These are phyloP conservation scores for Elanus axillaris DNA, from an alignment of 2,113 vertebrate genomes.

Conservation along the genomic window DNA sequence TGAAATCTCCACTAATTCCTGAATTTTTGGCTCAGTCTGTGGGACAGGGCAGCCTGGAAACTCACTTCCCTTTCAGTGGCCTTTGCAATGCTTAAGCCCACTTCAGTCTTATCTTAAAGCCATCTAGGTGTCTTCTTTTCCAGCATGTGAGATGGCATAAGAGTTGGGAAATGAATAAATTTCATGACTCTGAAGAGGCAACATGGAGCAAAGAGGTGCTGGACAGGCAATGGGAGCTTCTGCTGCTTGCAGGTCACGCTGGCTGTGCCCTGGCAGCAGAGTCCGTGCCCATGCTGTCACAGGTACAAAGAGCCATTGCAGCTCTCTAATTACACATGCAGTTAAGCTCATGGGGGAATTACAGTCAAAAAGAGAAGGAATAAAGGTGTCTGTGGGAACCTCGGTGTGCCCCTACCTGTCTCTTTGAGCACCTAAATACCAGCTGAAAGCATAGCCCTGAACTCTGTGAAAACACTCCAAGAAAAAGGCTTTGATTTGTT, in stretches of 20 bases:
- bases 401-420: not conserved
- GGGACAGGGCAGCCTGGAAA: not conserved
- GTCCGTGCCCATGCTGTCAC: not conserved
- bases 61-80: not conserved
- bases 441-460: not conserved
- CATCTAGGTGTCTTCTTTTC: not conserved
- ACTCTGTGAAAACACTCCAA: not conserved
- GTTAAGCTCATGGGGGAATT: not conserved
- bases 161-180: rapidly evolving
- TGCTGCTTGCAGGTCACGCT: not conserved
- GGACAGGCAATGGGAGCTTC: not conserved
- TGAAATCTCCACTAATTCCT: not conserved
- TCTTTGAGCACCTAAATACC: not conserved
- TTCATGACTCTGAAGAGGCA: not conserved
- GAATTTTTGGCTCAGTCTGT: not conserved
- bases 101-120: not conserved
- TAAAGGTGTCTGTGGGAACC: not conserved
- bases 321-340: not conserved
- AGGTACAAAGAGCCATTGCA: rapidly evolving
- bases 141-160: not conserved
- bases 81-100: not conserved
- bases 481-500: not conserved
- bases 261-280: not conserved
- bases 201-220: not conserved
- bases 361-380: not conserved